Percentiles rank a stretch among this genome's conserved stretches.
Evolutionary conservation across 2,113 vertebrate genomes (phyloP).

Genomic region (Pogonocichla stellata): DNA sequence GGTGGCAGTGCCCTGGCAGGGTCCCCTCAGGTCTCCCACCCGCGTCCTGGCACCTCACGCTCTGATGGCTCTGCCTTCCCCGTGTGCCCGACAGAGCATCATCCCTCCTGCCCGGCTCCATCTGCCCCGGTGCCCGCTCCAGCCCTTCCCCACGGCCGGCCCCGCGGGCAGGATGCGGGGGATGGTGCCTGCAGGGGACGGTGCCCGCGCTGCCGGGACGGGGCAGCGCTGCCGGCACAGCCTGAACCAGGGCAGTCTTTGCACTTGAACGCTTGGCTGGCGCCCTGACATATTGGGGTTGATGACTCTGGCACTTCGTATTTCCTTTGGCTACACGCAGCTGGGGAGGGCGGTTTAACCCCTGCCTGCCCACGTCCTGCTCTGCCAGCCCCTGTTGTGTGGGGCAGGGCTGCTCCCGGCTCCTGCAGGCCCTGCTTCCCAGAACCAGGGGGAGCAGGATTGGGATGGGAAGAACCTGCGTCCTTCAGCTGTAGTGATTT

Average conservation of each 20-base stretch:
- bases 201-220: neutral
- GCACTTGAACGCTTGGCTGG: constrained; percentile 36
- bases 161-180: neutral
- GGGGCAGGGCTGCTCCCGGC: neutral
- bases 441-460: fast-evolving
- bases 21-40: neutral
- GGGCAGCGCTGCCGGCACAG: neutral
- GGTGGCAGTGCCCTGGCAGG: neutral
- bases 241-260: constrained; percentile 1
- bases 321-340: constrained; percentile 49
- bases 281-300: constrained; percentile 60
- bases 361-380: neutral
- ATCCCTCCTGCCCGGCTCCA: neutral
- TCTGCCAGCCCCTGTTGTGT: neutral
- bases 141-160: fast-evolving
- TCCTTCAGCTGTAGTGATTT: fast-evolving
- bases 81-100: neutral
- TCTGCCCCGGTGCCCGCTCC: neutral
- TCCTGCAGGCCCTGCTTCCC: neutral
- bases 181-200: neutral
- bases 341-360: constrained; percentile 47
- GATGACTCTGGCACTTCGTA: constrained; percentile 39
- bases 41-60: neutral
- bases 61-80: neutral
- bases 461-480: neutral